A percentile compares a stretch with the other conserved stretches of the same genome.
phyloP scores from a whole-genome alignment of 2,888 invertebrate genomes.

The Melipona bicolor region DNA sequence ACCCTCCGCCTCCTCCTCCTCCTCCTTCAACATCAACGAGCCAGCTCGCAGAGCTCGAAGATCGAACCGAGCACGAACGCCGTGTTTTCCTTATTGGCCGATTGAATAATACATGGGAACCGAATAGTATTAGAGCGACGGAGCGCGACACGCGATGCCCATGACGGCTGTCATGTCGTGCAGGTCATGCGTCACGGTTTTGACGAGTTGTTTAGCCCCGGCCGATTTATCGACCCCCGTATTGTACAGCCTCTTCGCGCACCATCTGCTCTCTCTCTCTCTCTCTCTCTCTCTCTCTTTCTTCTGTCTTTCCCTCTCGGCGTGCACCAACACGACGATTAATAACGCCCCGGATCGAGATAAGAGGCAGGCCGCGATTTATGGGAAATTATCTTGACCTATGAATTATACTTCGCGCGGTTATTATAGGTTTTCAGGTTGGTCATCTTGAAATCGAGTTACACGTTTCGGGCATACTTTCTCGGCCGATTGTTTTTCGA shows the following conservation, averaged over 20 bases:
- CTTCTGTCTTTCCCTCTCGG: neutral
- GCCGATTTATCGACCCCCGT: constrained; percentile 66
- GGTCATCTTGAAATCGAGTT: neutral
- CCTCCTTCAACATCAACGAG: constrained; percentile 22
- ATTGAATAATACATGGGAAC: constrained; percentile 76
- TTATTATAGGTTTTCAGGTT: constrained; percentile 2
- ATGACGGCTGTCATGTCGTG: constrained; percentile 74
- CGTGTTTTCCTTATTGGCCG: constrained; percentile 73
- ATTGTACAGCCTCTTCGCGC: constrained; percentile 28
- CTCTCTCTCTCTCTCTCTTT: too few relatives aligned
- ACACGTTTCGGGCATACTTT: neutral
- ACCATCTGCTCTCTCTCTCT: constrained; percentile 20
- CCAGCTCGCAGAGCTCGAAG: neutral
- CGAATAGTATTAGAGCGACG: constrained; percentile 71
- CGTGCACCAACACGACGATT: constrained; percentile 40
- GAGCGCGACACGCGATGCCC: constrained; percentile 70
- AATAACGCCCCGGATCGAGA: constrained; percentile 51
- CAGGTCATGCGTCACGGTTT: constrained; percentile 71
- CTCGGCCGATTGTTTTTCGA: neutral
- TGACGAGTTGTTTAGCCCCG: constrained; percentile 75
- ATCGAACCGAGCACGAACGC: constrained; percentile 59
- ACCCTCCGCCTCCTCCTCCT: constrained; percentile 23
- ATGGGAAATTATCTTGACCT: constrained; percentile 41
- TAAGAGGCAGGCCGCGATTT: constrained; percentile 53
- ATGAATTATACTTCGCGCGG: constrained; percentile 39